phyloP scores from a whole-genome alignment of 2,888 invertebrate species.

The Ophion ventricosus region DNA sequence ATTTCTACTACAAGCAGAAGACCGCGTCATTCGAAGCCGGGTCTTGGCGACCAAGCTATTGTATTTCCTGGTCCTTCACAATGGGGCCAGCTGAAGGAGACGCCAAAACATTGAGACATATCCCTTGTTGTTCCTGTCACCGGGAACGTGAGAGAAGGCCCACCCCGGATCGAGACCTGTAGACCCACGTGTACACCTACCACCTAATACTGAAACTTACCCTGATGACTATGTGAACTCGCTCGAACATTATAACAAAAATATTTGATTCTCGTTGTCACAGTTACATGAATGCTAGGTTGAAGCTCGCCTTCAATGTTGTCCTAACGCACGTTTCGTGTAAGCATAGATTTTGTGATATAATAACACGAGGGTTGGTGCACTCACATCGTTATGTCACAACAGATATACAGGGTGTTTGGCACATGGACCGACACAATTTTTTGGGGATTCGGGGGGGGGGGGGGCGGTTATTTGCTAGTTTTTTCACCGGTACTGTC shows the following conservation, averaged over 20 bases:
- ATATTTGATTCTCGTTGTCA: constrained; percentile 75
- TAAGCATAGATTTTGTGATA: constrained; percentile 7
- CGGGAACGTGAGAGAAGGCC: constrained; percentile 67
- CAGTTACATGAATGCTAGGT: not conserved
- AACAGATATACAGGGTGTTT: too few relatives aligned
- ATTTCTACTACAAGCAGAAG: constrained; percentile 67
- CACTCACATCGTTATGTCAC: too few relatives aligned
- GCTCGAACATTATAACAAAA: constrained; percentile 79
- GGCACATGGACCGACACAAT: too few relatives aligned
- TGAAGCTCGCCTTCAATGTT: constrained; percentile 35
- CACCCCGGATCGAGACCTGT: constrained; percentile 66
- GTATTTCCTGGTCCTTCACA: constrained; percentile 75
- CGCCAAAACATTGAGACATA: constrained; percentile 82
- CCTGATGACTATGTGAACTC: constrained; percentile 15
- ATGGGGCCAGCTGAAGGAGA: constrained; percentile 82
- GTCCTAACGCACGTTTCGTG: constrained; percentile 27
- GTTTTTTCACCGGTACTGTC: too few relatives aligned
- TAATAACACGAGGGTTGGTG: not conserved
- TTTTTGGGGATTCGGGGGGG: too few relatives aligned
- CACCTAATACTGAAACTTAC: constrained; percentile 22
- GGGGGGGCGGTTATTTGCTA: too few relatives aligned
- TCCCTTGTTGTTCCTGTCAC: constrained; percentile 80
- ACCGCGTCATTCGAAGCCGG: constrained; percentile 78
- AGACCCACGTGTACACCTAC: constrained; percentile 21
- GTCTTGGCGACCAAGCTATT: constrained; percentile 72